Conservation (phyloP, 53 echinoderm and acorn worm genomes). For the Glandiceps talaboti region DNA sequence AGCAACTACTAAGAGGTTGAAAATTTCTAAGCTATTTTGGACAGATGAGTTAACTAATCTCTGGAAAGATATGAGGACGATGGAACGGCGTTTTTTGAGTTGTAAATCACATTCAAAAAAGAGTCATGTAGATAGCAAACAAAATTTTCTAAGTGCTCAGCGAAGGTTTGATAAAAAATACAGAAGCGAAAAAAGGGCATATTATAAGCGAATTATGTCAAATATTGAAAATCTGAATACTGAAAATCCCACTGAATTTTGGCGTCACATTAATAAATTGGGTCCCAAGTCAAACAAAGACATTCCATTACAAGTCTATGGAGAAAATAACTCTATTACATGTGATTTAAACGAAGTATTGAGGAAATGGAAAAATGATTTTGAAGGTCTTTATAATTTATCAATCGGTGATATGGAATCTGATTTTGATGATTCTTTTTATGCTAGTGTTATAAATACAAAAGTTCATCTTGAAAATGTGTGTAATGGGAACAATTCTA, state of each 20-base stretch:
- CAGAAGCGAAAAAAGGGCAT: background rate
- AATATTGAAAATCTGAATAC: background rate
- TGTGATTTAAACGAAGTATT: background rate
- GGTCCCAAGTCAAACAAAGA: background rate
- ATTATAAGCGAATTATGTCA: background rate
- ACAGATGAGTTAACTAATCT: background rate
- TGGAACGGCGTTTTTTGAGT: background rate
- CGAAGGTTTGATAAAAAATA: background rate
- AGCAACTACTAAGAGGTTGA: background rate
- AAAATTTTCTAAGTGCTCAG: background rate
- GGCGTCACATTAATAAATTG: background rate
- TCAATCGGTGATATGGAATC: background rate
- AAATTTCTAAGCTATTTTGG: background rate
- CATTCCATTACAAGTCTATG: background rate
- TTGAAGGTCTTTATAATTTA: background rate
- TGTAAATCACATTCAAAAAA: background rate
- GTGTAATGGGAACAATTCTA: too few species aligned
- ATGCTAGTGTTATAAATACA: background rate
- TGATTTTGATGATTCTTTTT: background rate
- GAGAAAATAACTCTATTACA: background rate
- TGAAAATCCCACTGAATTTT: background rate
- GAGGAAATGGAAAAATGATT: background rate
- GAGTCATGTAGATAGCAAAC: background rate
- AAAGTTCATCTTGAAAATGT: background rate
- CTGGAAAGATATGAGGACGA: background rate